phyloP scores from a whole-genome alignment of 2,888 invertebrate genomes.

The Drosophila barbarae region DNA sequence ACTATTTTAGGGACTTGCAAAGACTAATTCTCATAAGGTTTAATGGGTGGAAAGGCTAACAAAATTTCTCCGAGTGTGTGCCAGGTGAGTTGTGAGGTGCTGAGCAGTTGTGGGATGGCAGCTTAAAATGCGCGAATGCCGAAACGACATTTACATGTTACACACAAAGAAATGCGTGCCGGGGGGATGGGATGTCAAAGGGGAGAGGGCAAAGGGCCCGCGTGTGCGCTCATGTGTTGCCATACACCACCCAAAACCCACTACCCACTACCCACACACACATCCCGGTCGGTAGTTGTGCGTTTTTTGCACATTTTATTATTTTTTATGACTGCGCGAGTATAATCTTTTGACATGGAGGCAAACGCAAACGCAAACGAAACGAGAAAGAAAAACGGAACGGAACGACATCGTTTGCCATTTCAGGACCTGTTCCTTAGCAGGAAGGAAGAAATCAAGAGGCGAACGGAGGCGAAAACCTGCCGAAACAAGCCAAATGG shows the following conservation, averaged over 20 bases:
- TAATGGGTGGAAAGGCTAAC: rapidly evolving
- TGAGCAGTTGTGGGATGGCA: constrained; percentile 50
- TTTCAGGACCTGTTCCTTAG: constrained; percentile 42
- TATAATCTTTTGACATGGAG: constrained; percentile 49
- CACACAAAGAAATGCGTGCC: constrained; percentile 63
- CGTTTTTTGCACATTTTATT: constrained; percentile 69
- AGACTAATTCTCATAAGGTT: too few relatives aligned
- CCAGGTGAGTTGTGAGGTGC: constrained; percentile 19
- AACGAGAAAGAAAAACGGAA: constrained; percentile 32
- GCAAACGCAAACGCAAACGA: constrained; percentile 14
- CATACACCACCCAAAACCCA: not conserved
- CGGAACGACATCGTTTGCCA: constrained; percentile 49
- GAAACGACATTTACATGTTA: constrained; percentile 73
- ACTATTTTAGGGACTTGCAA: not conserved
- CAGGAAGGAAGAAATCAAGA: constrained; percentile 73
- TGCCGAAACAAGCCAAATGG: constrained; percentile 68
- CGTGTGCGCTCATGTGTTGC: constrained; percentile 68
- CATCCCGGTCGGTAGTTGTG: constrained; percentile 48
- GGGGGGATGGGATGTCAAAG: constrained; percentile 13
- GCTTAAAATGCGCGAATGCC: constrained; percentile 72
- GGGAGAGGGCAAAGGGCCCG: constrained; percentile 7
- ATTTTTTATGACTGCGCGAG: constrained; percentile 71
- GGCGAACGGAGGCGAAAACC: constrained; percentile 55
- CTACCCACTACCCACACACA: not conserved
- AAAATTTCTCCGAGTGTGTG: not conserved